A percentile compares a stretch with the other conserved stretches of the same genome.
Evolutionary conservation across 2,113 vertebrate species (phyloP).

Genomic region (Podocnemis expansa): DNA sequence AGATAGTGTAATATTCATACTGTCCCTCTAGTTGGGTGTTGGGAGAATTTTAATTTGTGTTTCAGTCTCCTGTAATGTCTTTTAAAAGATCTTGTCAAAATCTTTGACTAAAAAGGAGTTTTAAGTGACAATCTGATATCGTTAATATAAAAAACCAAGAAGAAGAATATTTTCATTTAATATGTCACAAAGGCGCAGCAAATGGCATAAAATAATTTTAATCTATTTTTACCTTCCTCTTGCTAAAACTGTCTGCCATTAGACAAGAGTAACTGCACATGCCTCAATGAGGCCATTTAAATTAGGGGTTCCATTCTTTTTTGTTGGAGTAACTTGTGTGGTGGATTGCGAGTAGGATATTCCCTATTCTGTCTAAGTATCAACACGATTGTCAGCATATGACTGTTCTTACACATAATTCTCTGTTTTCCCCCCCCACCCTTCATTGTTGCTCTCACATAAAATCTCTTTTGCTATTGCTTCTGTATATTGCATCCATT

Average conservation of each 20-base stretch:
- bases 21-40: not conserved
- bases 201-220: not conserved
- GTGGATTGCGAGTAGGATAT: not conserved
- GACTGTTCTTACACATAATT: not conserved
- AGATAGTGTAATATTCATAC: not conserved
- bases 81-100: too few species aligned
- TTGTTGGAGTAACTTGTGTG: not conserved
- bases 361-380: not conserved
- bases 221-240: not conserved
- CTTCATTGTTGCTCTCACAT: not conserved
- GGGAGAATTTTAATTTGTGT: not conserved
- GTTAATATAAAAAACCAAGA: too few species aligned
- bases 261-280: not conserved
- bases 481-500: not conserved
- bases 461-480: not conserved
- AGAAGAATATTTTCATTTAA: too few species aligned
- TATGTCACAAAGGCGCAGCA: too few species aligned
- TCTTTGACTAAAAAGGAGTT: too few species aligned
- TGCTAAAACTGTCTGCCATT: not conserved
- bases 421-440: not conserved
- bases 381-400: not conserved
- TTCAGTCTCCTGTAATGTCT: not conserved
- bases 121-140: too few species aligned
- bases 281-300: not conserved
- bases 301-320: not conserved